Evolutionary conservation across 2,113 vertebrate genomes (phyloP).

Genomic region (Cisticola juncidis): DNA sequence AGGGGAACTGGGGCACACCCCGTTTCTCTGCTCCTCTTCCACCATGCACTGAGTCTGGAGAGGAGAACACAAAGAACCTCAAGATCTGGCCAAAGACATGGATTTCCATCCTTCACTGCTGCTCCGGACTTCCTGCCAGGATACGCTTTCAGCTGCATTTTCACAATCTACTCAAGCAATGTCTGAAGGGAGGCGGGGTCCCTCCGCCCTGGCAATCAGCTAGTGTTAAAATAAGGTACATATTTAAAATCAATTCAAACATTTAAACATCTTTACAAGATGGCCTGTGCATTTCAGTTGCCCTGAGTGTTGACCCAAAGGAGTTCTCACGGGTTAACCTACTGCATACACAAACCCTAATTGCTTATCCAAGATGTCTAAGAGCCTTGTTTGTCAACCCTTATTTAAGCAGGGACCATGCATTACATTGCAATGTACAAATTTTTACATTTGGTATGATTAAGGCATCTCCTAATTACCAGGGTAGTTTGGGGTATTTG

Average conservation of each 20-base stretch:
- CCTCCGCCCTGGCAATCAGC: background rate
- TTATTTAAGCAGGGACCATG: background rate
- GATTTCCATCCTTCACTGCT: background rate
- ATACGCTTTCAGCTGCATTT: background rate
- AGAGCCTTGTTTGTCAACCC: background rate
- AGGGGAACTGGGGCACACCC: slow-evolving; percentile 84
- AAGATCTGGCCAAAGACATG: background rate
- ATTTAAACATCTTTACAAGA: background rate
- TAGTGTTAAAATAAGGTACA: background rate
- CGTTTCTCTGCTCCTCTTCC: slow-evolving; percentile 89
- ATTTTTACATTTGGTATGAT: background rate
- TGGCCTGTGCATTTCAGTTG: background rate
- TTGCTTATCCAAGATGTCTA: background rate
- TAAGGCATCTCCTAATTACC: background rate
- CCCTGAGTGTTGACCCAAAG: background rate
- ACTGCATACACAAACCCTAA: background rate
- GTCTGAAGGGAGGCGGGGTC: background rate
- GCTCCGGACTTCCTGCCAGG: background rate
- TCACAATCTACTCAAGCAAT: background rate
- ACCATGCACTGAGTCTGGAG: slow-evolving; percentile 82
- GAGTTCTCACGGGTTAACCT: background rate
- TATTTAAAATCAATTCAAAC: background rate
- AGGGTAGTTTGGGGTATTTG: background rate
- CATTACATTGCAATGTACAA: background rate
- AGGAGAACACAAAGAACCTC: background rate